Base-by-base conservation (phyloP, 2,113 vertebrate genomes). In the Halichoeres trimaculatus region DNA sequence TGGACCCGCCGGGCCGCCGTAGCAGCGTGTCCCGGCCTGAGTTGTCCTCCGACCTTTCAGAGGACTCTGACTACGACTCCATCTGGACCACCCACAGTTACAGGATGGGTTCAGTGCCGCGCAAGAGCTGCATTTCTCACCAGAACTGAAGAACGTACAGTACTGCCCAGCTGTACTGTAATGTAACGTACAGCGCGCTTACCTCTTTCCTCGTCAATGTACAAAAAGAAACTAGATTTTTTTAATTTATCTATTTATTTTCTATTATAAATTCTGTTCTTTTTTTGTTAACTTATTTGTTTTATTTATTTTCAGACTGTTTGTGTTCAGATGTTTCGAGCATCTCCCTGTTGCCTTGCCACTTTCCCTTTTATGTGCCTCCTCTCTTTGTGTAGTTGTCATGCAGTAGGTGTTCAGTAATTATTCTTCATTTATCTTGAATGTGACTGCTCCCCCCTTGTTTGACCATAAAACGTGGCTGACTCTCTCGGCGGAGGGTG, bases 51-150 rank as follows among this genome's bases (percentile, higher is more conserved):
- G 98, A 99, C 94, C 96, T 97, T 87, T 98, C 97, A 78, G 98
- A 99, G 95, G 98, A 99, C 96, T 98, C 98, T 91, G 98, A 99
- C 94, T 99, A 96, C 96, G 98, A 99, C 96, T 99, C 96, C 96
- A 94, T 99, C 95, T 99, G 98, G 98, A 98, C 96, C 95, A 96
- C 95, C 94, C 97, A 99, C 96, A 98, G 96, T 97, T 98, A 98
- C 96, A 96, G 97, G 94, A 98, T 96, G 96, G 97, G 96, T 78
- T 96, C 97, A 74, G 94, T 98, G 93, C 95, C 98, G 88, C 97
- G 97, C 94, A 99, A 99, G 96, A 99, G 97, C 96, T 98, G 97
- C 95, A 99, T 99, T 96, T 99, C 98, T 91, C 97, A 99, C 94
- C 98, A 99, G 96, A 99, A 99, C 96, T 95, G 91, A 94, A 92